phyloP scores from a whole-genome alignment of 53 echinoderm and acorn worm genomes.

The Paracentrotus lividus region DNA sequence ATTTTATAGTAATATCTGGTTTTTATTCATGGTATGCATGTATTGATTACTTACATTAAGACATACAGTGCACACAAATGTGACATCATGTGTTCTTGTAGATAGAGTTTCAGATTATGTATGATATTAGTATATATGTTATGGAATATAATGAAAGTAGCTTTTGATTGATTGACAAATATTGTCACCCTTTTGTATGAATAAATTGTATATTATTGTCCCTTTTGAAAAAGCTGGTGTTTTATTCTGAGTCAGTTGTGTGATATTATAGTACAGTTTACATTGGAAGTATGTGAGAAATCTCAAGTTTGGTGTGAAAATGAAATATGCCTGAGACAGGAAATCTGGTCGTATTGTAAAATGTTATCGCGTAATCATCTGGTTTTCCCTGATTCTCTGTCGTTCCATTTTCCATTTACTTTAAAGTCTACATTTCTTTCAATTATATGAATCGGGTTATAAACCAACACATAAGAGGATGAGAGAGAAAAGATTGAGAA shows the following conservation, averaged over 20 bases:
- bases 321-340: not conserved
- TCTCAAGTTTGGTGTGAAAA: not conserved
- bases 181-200: constrained; percentile 27
- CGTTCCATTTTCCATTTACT: too few relatives aligned
- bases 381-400: too few relatives aligned
- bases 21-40: not conserved
- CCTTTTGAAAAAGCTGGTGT: not conserved
- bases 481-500: too few relatives aligned
- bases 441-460: too few relatives aligned
- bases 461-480: too few relatives aligned
- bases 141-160: constrained; percentile 30
- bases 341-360: not conserved
- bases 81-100: not conserved
- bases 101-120: not conserved
- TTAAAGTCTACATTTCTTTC: too few relatives aligned
- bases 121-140: constrained; percentile 2
- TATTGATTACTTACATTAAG: not conserved
- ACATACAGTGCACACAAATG: not conserved
- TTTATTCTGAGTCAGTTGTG: not conserved
- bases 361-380: too few relatives aligned
- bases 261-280: not conserved
- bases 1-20: not conserved
- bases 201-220: constrained; percentile 30
- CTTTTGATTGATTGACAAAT: not conserved
- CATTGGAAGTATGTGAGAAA: too few relatives aligned